Conservation (phyloP, 2,113 vertebrate species). For the Tachuris rubrigastra region DNA sequence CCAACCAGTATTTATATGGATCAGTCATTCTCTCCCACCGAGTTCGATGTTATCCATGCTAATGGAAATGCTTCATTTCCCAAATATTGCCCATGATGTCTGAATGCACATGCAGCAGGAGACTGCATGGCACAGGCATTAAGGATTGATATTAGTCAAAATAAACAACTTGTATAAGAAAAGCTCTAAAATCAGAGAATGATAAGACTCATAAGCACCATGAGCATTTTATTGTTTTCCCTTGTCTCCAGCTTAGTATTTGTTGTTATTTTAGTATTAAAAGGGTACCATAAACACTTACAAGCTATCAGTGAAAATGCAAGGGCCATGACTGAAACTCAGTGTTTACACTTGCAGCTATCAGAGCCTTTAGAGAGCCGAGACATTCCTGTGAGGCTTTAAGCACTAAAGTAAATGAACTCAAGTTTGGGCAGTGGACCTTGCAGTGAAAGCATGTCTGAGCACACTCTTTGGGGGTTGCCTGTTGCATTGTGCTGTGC, state of each 20-base stretch:
- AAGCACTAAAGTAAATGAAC: conserved; percentile 32
- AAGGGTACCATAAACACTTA: neutral
- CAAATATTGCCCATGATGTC: neutral
- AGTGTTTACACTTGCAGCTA: neutral
- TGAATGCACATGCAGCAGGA: neutral
- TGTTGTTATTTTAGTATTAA: neutral
- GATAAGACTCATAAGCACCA: neutral
- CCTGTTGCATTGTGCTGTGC: neutral
- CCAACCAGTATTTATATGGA: conserved; percentile 11
- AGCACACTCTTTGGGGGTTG: neutral
- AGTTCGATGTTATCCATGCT: neutral
- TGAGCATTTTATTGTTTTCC: neutral
- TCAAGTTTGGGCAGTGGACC: neutral
- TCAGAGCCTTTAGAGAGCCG: neutral
- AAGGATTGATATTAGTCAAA: neutral
- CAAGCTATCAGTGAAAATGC: neutral
- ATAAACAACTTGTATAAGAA: neutral
- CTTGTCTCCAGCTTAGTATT: neutral
- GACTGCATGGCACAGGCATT: neutral
- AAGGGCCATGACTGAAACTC: neutral
- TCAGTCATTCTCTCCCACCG: conserved; percentile 5
- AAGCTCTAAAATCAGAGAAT: neutral
- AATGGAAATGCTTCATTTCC: neutral
- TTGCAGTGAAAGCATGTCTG: neutral
- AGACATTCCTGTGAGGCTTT: neutral